Percentiles rank a stretch among this genome's conserved stretches.
Conservation (phyloP, 2,113 vertebrate species). For the Benitochromis conjunctus region DNA sequence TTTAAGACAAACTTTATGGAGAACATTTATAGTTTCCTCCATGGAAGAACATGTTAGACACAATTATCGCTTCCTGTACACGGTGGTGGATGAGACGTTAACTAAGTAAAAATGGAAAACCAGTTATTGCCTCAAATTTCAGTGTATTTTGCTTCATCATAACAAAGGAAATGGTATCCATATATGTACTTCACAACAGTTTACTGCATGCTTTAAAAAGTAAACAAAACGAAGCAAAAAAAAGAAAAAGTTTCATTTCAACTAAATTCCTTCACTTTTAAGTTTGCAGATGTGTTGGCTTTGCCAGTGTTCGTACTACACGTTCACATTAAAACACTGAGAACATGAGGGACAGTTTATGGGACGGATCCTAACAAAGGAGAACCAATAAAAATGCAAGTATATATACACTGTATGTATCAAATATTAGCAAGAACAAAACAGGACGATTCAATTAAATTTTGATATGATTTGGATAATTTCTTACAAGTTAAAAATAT, state of each 20-base stretch:
- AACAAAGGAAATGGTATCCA: conserved; percentile 41
- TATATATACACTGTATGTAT: conserved; percentile 65
- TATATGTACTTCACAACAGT: conserved; percentile 41
- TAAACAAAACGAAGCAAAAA: not conserved
- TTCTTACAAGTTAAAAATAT: conserved; percentile 77
- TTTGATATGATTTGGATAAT: conserved; percentile 71
- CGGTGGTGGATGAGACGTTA: not conserved
- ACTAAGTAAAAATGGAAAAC: conserved; percentile 50
- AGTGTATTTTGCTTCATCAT: conserved; percentile 46
- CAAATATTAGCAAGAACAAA: conserved; percentile 66
- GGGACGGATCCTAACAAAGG: conserved; percentile 41
- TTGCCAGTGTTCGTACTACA: not conserved
- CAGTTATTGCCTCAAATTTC: conserved; percentile 77
- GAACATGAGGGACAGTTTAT: conserved; percentile 15
- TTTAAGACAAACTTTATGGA: conserved; percentile 18
- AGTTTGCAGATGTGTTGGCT: not conserved
- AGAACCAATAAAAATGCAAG: conserved; percentile 43
- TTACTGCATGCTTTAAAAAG: conserved; percentile 63
- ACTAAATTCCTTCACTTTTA: conserved; percentile 12
- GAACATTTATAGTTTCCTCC: conserved; percentile 13
- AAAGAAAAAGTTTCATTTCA: not conserved
- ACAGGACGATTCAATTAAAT: conserved; percentile 58
- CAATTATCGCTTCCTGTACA: conserved; percentile 2
- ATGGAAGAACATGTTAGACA: conserved; percentile 55
- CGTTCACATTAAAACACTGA: conserved; percentile 22